Percentiles rank a stretch among this genome's conserved stretches.
Conservation (phyloP, 2,113 vertebrate species). For the Syngnathoides biaculeatus region DNA sequence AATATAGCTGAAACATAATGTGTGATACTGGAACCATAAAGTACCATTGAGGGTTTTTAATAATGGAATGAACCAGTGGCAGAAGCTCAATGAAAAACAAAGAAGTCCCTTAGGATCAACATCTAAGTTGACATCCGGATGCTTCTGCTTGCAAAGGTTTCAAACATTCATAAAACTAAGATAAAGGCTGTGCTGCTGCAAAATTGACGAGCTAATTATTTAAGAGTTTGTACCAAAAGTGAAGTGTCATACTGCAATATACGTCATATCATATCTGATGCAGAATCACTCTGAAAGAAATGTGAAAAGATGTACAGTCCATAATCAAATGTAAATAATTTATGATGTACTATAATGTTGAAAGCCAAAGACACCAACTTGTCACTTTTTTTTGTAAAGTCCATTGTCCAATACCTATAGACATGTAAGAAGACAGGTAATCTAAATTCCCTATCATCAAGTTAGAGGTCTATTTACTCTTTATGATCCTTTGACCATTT, state of each 20-base stretch:
- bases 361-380: not conserved
- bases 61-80: not conserved
- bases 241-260: constrained; percentile 1
- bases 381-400: not conserved
- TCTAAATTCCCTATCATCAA: not conserved
- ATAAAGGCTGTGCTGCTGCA: constrained; percentile 10
- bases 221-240: constrained; percentile 10
- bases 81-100: constrained; percentile 9
- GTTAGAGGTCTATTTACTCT: too few relatives aligned
- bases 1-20: too few relatives aligned
- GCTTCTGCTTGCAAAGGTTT: constrained; percentile 18
- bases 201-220: constrained; percentile 30
- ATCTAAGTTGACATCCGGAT: constrained; percentile 3
- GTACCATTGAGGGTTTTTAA: not conserved
- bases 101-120: not conserved
- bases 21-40: not conserved
- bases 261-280: not conserved
- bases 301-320: not conserved
- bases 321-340: constrained; percentile 10
- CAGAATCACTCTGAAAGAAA: constrained; percentile 3
- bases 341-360: not conserved
- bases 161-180: constrained; percentile 14
- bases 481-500: not conserved
- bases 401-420: not conserved
- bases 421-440: not conserved